These are phyloP conservation scores for Proterorhinus semilunaris DNA, from an alignment of 2,113 vertebrate genomes.

Conservation along the genomic window DNA sequence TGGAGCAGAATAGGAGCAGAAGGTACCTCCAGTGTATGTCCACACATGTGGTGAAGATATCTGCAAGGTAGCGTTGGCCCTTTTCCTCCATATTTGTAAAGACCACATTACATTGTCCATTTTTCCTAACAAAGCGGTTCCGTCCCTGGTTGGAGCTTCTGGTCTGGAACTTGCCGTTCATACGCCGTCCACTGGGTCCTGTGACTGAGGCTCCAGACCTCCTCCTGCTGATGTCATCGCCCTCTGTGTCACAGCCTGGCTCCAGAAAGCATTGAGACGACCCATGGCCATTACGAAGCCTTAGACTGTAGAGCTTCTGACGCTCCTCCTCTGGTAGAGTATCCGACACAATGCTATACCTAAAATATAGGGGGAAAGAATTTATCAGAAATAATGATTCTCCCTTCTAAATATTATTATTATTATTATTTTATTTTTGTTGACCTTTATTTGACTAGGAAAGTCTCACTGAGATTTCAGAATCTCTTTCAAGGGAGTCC, in stretches of 20 bases:
- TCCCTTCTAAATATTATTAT: too few relatives aligned
- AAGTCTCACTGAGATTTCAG: too few relatives aligned
- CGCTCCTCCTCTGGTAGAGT: constrained; percentile 81
- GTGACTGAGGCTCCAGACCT: constrained; percentile 53
- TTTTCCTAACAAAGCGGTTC: constrained; percentile 98
- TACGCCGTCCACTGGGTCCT: constrained; percentile 33
- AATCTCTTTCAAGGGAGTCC: too few relatives aligned
- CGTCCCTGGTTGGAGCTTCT: constrained; percentile 82
- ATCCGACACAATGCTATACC: constrained; percentile 84
- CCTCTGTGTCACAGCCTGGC: constrained; percentile 29
- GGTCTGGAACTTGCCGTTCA: constrained; percentile 80
- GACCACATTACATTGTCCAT: constrained; percentile 94
- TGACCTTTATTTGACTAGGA: too few relatives aligned
- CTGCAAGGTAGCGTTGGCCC: constrained; percentile 90
- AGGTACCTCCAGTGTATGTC: constrained; percentile 97
- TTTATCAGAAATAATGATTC: neutral
- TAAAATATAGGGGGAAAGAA: constrained; percentile 34
- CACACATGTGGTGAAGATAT: constrained; percentile 98
- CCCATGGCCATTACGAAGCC: constrained; percentile 71
- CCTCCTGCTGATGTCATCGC: constrained; percentile 61
- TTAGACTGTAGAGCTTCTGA: constrained; percentile 77
- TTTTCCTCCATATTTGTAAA: constrained; percentile 95
- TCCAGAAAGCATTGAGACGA: constrained; percentile 31
- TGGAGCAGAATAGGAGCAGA: constrained; percentile 87
- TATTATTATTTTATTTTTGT: too few relatives aligned